Base-by-base conservation (phyloP, 2,888 invertebrate genomes). In the Nowickia ferox region DNA sequence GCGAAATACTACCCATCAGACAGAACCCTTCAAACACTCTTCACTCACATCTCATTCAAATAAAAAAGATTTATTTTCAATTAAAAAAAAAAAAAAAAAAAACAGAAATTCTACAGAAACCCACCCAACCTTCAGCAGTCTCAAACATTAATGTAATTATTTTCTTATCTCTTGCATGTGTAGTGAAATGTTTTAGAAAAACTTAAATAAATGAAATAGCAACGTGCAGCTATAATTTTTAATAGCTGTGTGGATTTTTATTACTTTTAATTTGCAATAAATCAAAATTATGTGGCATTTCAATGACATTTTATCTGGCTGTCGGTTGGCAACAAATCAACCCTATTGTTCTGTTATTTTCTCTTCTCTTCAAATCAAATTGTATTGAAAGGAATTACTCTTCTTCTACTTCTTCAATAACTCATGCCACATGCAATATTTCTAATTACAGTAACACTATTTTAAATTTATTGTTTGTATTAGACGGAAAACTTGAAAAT, bases 51-150 rank as follows among this genome's bases (percentile, higher is more conserved):
- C 11, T 3, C 40, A 63, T 19, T 46, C 17, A 71, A 65, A 65
- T 30, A 44, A 69, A 89, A 88, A 89, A 91, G 90, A 91, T 91
- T 91, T 90, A 91, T 90, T 89, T 91, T 90, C 90, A 91, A 91
- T 90, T 75, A 83, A 68, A 51, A 69, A 65, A 44, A 11, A 51
- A 11, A 72, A 30, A 15, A 30, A 65, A 17, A 38, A 71, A 53
- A 15, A 38, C 13, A 59, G 13, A 9, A 19, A 13, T 38, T 17
- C n/a, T 55, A 2, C 42, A 51, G 3, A 48, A 68, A 68, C 15
- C 57, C 78, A 17, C 48, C 48, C 15, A 42, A 75, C 30, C 30
- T 46, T 53, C 38, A 22, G 2, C 22, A 48, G 8, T 13, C 46
- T 17, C n/a, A 10, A 72, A 30, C 17, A 48, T 15, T 30, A 44